These are phyloP conservation scores for Anguilla marmorata DNA, from an alignment of 2,797 vertebrate genomes.

Conservation along the genomic window DNA sequence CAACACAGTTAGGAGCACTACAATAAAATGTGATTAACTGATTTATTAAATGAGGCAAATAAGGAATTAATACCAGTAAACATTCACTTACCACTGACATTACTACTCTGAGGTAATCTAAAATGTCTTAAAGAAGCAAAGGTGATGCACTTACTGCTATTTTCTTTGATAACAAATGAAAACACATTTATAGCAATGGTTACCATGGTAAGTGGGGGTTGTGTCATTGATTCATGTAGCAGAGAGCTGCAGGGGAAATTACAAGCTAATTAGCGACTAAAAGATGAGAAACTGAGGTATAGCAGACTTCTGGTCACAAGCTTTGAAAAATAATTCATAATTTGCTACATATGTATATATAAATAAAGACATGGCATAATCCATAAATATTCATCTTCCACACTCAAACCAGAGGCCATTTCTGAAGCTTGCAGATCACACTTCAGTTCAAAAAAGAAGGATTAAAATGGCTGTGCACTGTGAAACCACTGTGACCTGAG, in stretches of 20 bases:
- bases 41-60: not conserved
- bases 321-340: not conserved
- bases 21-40: not conserved
- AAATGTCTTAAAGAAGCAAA: not conserved
- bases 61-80: not conserved
- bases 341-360: not conserved
- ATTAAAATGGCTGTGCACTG: not conserved
- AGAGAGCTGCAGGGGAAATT: not conserved
- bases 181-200: constrained; percentile 24
- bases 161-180: not conserved
- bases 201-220: constrained; percentile 19
- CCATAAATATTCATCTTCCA: not conserved
- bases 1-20: not conserved
- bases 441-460: not conserved
- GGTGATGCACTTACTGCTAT: constrained; percentile 4
- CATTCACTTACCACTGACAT: not conserved
- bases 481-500: not conserved
- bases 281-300: constrained; percentile 4
- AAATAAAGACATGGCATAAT: not conserved
- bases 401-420: not conserved
- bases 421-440: constrained; percentile 13
- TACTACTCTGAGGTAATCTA: not conserved
- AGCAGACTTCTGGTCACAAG: constrained; percentile 5
- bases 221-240: constrained; percentile 17
- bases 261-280: constrained; percentile 19